Conservation (phyloP, 2,113 vertebrate species). For the Anolis carolinensis region DNA sequence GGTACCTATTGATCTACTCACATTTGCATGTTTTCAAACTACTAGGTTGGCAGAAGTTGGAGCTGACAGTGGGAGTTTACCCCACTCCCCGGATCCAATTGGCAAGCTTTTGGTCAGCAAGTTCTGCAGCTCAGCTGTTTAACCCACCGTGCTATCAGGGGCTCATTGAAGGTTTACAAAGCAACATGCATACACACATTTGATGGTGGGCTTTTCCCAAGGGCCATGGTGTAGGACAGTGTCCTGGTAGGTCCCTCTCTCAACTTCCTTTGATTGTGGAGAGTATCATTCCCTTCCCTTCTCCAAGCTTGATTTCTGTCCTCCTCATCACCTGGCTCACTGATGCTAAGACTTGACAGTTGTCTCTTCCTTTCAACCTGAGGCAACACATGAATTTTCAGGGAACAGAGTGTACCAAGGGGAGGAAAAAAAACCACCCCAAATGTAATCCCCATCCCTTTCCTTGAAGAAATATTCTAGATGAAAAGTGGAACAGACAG, state of each 20-base stretch:
- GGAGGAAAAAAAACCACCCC: too few relatives aligned
- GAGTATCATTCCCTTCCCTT: background rate
- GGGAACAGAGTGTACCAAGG: background rate
- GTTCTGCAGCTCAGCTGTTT: too few relatives aligned
- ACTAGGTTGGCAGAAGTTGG: too few relatives aligned
- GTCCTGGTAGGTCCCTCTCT: background rate
- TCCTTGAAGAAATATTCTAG: background rate
- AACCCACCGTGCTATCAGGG: too few relatives aligned
- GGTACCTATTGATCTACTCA: too few relatives aligned
- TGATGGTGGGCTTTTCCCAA: background rate
- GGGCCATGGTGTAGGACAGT: background rate
- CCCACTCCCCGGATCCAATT: too few relatives aligned
- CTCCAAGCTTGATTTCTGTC: background rate
- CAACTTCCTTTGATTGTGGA: background rate
- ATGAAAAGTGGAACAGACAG: constrained; percentile 17
- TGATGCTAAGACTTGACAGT: constrained; percentile 2
- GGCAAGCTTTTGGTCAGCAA: too few relatives aligned
- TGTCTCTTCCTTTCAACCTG: background rate
- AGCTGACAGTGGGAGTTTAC: too few relatives aligned
- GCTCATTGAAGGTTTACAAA: too few relatives aligned
- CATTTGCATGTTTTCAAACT: too few relatives aligned
- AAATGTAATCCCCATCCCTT: background rate
- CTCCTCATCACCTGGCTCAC: constrained; percentile 6
- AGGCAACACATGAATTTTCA: background rate
- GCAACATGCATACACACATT: too few relatives aligned